Evolutionary conservation across 2,797 vertebrate species (phyloP), one percentile per base, ranked within the genome.

Genomic region (Chelidonichthys spinosus): DNA sequence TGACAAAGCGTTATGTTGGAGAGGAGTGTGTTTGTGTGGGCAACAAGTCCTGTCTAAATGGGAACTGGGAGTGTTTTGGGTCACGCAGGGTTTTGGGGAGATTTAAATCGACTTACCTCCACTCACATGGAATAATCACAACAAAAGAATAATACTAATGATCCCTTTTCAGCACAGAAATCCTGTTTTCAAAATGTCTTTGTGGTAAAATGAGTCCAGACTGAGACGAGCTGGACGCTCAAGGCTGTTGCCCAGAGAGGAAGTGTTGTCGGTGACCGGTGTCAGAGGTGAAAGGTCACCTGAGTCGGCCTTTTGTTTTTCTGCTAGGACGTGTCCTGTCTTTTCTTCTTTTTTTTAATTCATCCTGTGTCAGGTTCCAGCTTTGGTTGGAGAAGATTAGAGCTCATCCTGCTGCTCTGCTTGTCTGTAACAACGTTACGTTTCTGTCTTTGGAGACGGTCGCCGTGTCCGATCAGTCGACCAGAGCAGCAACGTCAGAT

Each of bases 51-150:
- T 10, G 40, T 79, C 17, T 66, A 0, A 87, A 68, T 72, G 81
- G 79, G 83, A 82, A 71, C 44, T 77, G 81, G 73, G 42, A 70
- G 76, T 25, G 67, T 86, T 87, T 84, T 87, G 75, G 85, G 90
- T 89, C 88, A 87, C 1, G 44, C 43, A 42, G 64, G 85, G 62
- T 75, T 87, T 86, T 79, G 33, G 64, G 54, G 75, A 52, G 60
- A 79, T 78, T 69, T 37, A 49, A 32, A 59, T 37, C 0, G 11
- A 58, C 47, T 84, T 62, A 76, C 17, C 9, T 77, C n/a, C 1
- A 7, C 39, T 78, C 46, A n/a, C 33, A 50, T 67, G 15, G 43
- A 71, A 69, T 42, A 66, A 79, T 55, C 25, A 53, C 0, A 77
- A 84, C 66, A 84, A 84, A 78, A 35, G 33, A 69, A 32, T 5